These are phyloP conservation scores for Gephyroberyx darwinii DNA, from an alignment of 2,797 vertebrate species.

Conservation along the genomic window DNA sequence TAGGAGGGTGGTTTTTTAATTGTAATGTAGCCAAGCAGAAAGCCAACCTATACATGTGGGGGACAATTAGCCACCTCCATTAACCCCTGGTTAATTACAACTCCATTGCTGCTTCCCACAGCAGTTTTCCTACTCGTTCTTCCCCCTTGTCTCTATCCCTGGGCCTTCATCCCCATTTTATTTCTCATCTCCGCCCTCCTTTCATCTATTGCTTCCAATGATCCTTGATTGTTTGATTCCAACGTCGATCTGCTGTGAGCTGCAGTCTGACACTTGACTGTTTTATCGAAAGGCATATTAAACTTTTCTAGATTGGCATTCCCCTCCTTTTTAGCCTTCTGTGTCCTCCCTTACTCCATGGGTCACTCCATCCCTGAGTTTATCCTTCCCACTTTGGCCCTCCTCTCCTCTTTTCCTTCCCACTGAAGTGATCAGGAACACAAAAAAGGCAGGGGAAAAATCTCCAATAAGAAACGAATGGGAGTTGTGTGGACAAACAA, in stretches of 20 bases:
- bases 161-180: constrained; percentile 67
- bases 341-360: constrained; percentile 7
- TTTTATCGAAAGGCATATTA: constrained; percentile 7
- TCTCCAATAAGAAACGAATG: not conserved
- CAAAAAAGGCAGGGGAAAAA: not conserved
- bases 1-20: constrained; percentile 83
- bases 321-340: constrained; percentile 17
- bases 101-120: constrained; percentile 78
- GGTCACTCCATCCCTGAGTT: not conserved
- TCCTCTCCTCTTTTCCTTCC: constrained; percentile 11
- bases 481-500: not conserved
- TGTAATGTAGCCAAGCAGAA: constrained; percentile 86
- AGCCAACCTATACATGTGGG: constrained; percentile 84
- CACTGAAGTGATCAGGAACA: not conserved
- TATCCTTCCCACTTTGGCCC: not conserved
- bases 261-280: not conserved
- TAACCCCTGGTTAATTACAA: constrained; percentile 86
- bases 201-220: constrained; percentile 48
- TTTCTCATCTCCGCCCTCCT: constrained; percentile 63
- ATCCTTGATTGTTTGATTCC: constrained; percentile 58
- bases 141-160: constrained; percentile 73
- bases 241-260: constrained; percentile 49
- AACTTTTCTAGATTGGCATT: constrained; percentile 60
- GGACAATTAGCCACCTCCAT: constrained; percentile 87
- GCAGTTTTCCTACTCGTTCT: constrained; percentile 71